Percentiles rank a stretch among this genome's conserved stretches.
Evolutionary conservation across 1,140 invertebrate species (phyloP).

Genomic region (Heliconius himera): DNA sequence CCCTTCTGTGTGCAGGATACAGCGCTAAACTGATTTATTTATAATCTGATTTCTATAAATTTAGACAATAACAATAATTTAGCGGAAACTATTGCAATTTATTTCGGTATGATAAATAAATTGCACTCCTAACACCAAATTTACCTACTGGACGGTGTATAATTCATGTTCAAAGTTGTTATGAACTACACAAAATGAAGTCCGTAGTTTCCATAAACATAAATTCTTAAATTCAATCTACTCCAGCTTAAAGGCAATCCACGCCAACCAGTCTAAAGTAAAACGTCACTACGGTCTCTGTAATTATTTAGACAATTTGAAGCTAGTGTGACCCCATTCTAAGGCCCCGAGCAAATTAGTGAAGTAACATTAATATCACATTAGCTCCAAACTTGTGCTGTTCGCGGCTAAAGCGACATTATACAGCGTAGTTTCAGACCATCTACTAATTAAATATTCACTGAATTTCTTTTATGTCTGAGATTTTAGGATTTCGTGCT

Average conservation of each 20-base stretch:
- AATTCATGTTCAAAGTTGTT: too few relatives aligned
- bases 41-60: too few relatives aligned
- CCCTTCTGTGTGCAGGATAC: too few relatives aligned
- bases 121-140: too few relatives aligned
- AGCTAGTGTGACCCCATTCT: slow-evolving; percentile 64
- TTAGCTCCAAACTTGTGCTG: slow-evolving; percentile 58
- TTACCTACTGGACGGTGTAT: too few relatives aligned
- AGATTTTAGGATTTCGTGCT: slow-evolving; percentile 8
- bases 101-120: too few relatives aligned
- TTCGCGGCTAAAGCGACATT: slow-evolving; percentile 50
- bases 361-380: slow-evolving; percentile 71
- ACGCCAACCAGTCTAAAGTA: slow-evolving; percentile 41
- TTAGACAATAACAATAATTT: too few relatives aligned
- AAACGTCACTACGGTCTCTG: slow-evolving; percentile 46
- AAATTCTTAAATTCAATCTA: slow-evolving; percentile 9
- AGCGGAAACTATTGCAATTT: too few relatives aligned
- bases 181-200: background rate
- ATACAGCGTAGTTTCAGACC: slow-evolving; percentile 32
- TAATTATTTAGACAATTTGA: slow-evolving; percentile 73
- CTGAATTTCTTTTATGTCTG: slow-evolving; percentile 29
- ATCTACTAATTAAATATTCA: slow-evolving; percentile 39
- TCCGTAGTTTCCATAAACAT: background rate
- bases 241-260: slow-evolving; percentile 18
- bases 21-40: too few relatives aligned
- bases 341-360: slow-evolving; percentile 61